Conservation (phyloP, 2,888 invertebrate genomes). For the Spilosoma lubricipeda region DNA sequence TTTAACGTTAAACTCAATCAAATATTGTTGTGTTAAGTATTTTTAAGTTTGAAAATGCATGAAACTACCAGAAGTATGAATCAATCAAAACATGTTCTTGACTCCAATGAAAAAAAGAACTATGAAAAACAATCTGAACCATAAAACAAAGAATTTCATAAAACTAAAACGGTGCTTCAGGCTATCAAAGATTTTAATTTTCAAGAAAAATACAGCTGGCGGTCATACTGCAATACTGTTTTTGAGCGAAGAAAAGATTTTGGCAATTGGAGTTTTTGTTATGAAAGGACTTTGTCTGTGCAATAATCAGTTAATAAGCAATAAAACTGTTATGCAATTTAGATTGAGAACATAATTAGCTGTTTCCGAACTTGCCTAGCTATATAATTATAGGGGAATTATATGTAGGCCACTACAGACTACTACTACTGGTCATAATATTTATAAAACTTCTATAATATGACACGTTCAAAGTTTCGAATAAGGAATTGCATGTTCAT, state of each 20-base stretch:
- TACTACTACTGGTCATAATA: too few species aligned
- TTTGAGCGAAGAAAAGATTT: not conserved
- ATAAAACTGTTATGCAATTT: not conserved
- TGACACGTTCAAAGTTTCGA: too few species aligned
- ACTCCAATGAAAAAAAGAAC: not conserved
- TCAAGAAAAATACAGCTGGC: not conserved
- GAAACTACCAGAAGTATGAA: not conserved
- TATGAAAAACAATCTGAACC: not conserved
- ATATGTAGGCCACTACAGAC: too few species aligned
- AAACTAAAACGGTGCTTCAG: slow-evolving; percentile 2
- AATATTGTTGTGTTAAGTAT: not conserved
- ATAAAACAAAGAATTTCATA: slow-evolving; percentile 4
- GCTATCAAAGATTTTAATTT: slow-evolving; percentile 11
- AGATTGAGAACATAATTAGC: not conserved
- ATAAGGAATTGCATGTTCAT: too few species aligned
- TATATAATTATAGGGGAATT: too few species aligned
- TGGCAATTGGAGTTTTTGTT: not conserved
- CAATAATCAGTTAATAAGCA: too few species aligned
- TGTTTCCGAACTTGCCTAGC: not conserved
- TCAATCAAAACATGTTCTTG: not conserved
- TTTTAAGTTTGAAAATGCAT: not conserved
- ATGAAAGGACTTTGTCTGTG: not conserved
- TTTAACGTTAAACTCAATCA: not conserved
- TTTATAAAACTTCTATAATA: too few species aligned
- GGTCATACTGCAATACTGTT: not conserved